Evolutionary conservation across 2,888 invertebrate genomes (phyloP), one percentile per base, ranked within the genome.

Genomic region (Pomacea canaliculata): DNA sequence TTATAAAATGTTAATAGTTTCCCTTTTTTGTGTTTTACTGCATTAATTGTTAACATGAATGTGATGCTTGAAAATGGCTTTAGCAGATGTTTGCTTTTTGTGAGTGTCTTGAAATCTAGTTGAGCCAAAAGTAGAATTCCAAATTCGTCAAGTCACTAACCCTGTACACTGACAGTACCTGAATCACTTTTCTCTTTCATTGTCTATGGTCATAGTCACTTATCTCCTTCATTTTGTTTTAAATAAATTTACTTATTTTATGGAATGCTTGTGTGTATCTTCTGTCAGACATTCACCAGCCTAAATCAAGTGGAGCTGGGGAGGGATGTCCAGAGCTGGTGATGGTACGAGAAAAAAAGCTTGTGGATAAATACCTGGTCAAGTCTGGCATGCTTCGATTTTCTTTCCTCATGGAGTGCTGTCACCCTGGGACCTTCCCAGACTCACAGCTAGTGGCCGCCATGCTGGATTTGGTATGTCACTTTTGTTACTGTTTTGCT

Each of bases 371-470:
- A n/a, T 91, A 82, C 78, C 81, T 88, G 59, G 84, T 99, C 23
- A 94, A 94, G 86, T 94, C 95, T n/a, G 99, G 99, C 13, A 95
- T 98, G 93, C 92, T 95, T 62, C 92, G 98, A 67, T 95, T 99
- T 88, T 95, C 95, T 68, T 97, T 99, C 90, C 92, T 99, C 59
- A 91, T 99, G 82, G 99, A 99, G 91, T 97, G 97, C 16, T 97
- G 97, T 83, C 95, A 96, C 78, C 99, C 99, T 0, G 99, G 99
- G 0, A 94, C 96, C 0, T 95, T 99, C 75, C 99, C 99, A 0
- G 99, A 99, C 92, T 95, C 98, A 4, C 96, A 98, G 84, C 93
- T 99, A 59, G 94, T 99, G 90, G 97, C 97, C 0, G 97, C 98
- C 7, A 93, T 97, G 72, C 92, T 99, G 71, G 98, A 99, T 91